Base-by-base conservation (phyloP, 1,140 invertebrate species). In the Leptoteleia sp. region DNA sequence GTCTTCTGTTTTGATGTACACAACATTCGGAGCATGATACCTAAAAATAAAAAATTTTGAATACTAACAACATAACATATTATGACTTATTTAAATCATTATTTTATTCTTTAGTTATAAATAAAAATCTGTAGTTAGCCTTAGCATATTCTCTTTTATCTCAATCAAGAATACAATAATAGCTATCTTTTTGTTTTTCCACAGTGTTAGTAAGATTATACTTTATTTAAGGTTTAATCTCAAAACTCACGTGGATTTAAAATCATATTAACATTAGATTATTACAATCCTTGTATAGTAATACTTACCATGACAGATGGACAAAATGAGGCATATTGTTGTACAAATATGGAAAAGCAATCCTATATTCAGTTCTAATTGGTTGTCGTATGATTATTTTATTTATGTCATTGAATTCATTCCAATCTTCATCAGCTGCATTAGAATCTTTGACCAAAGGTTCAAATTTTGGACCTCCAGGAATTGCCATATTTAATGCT, bases 321-420 rank as follows among this genome's bases (percentile, higher is more conserved):
- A 98, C 97, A 90, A 95, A 98, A 88, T 98, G 96, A 1, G 98
- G 98, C 92, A 99, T 93, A 85, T 99, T 99, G 88, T 99, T 99
- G 89, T 99, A 99, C 48, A 99, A 91, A 89, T 99, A 99, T 1
- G 99, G 98, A 90, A 99, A 99, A 2, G 98, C 98, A 86, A 99
- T 99, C 68, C 98, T 93, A 88, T 99, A 99, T 90, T 99, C 99
- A 4, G 99, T 99, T 64, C 99, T 92, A 76, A 99, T 97, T 19
- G 98, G 98, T 85, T 99, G 98, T 19, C 99, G 91, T 82, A 99
- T 99, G 59, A 99, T 99, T 78, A 99, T 99, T 89, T 99, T 99
- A 85, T 99, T 99, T 50, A 99, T 99, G 85, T 99, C 99, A 91
- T 99, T 99, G 84, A 99, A 99, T 90, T 99, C 99, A 91, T 99